Base-by-base conservation (phyloP, 2,113 vertebrate genomes). In the Cryptomyrus ogoouensis region DNA sequence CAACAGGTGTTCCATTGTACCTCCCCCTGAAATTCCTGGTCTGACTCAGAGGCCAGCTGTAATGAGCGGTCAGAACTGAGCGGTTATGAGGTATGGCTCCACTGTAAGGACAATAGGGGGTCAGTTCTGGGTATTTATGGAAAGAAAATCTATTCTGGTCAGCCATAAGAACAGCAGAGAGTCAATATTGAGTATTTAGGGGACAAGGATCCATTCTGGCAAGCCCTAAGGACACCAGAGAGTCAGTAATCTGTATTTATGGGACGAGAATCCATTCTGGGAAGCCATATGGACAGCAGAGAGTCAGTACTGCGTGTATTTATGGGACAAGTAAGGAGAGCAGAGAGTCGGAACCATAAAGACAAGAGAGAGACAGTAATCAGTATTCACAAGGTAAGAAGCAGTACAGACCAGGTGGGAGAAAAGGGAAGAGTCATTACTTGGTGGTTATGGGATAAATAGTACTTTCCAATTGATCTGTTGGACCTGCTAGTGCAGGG, bases 1-100 rank as follows among this genome's bases (percentile, higher is more conserved):
- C 89, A 88, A 90, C 90, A 91, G 93, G 91, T 93, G 90, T 90
- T 90, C 90, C 27, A 89, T 89, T 90, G 90, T 92, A 52, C 52
- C 17, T 17, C 80, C 77, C 19, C 77, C 50, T 1, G 21, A 46
- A 84, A 84, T 53, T 58, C 89, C 39, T 35, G 17, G 9, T 62
- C 6, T 90, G 89, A 46, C 84, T 77, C 84, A 52, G 44, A 83
- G 52, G 49, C n/a, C 88, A 10, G 19, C 50, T 85, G 24, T 83
- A 56, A 39, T 56, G 66, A 42, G 31, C 5, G 17, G 86, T 3
- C 13, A 21, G 49, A 6, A 15, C 84, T 19, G 44, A 24, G 80
- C 3, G 5, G 70, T 39, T 77, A 77, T 77, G 70, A 77, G 12
- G 66, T 35, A 74, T 0, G 27, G 70, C 8, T 77, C 70, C 35